A percentile compares a stretch with the other conserved stretches of the same genome.
Evolutionary conservation across 2,797 vertebrate species (phyloP).

Genomic region (Aselliscus stoliczkanus): DNA sequence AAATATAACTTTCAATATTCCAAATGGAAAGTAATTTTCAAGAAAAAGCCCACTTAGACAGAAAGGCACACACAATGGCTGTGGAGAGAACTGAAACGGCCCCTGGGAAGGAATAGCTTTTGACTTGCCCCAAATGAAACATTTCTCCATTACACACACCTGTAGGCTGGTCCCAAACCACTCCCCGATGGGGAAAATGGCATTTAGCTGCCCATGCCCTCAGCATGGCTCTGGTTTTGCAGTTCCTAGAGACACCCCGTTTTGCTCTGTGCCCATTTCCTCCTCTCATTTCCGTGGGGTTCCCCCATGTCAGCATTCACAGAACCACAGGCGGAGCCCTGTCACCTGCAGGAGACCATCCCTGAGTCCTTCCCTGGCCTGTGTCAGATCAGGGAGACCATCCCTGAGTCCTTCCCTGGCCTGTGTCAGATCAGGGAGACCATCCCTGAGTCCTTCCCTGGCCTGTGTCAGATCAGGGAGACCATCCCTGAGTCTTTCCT

Average conservation of each 20-base stretch:
- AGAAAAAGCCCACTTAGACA: background rate
- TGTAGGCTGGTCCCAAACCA: accelerated
- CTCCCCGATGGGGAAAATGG: background rate
- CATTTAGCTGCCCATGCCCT: accelerated
- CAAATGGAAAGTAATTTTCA: background rate
- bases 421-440: accelerated
- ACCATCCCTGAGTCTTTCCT: no score
- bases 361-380: accelerated
- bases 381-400: no score
- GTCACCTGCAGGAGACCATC: accelerated
- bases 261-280: background rate
- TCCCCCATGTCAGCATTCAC: accelerated
- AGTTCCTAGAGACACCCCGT: accelerated
- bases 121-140: background rate
- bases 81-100: accelerated
- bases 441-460: no score
- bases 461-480: no score
- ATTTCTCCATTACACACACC: accelerated
- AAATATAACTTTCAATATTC: background rate
- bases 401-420: no score
- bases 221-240: background rate
- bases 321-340: background rate
- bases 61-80: accelerated
- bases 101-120: background rate
- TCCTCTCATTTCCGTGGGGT: accelerated